These are phyloP conservation scores for Hypocryptadius cinnamomeus DNA, from an alignment of 2,113 vertebrate genomes.

Conservation along the genomic window DNA sequence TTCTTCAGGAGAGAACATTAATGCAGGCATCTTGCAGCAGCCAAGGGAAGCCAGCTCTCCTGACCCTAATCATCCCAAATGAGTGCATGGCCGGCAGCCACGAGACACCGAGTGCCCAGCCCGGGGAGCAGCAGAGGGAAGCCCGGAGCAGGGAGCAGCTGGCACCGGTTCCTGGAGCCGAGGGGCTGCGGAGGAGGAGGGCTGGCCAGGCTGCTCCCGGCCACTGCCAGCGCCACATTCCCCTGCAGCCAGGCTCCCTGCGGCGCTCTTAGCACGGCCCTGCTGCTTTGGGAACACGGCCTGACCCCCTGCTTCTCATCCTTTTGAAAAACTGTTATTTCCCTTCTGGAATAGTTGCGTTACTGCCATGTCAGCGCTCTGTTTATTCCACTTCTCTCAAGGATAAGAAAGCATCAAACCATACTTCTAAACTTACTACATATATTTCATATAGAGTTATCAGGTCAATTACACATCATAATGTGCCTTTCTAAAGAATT, in stretches of 20 bases:
- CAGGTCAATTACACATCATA: neutral
- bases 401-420: neutral
- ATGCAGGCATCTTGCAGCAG: neutral
- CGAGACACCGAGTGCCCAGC: neutral
- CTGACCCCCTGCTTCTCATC: neutral
- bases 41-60: constrained; percentile 1
- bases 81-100: neutral
- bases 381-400: neutral
- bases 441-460: neutral
- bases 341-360: neutral
- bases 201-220: neutral
- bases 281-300: neutral
- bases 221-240: neutral
- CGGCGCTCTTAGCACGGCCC: neutral
- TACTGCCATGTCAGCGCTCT: neutral
- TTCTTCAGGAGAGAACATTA: constrained; percentile 2
- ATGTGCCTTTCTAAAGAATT: neutral
- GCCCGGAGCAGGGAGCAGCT: neutral
- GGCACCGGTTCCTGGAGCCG: neutral
- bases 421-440: neutral
- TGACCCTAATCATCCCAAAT: constrained; percentile 8
- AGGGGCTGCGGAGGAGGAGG: neutral
- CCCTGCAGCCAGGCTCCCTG: neutral
- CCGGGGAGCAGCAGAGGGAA: neutral
- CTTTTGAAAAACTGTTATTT: neutral